phyloP scores from a whole-genome alignment of 2,797 vertebrate genomes.

The Muraenolepis orangiensis region DNA sequence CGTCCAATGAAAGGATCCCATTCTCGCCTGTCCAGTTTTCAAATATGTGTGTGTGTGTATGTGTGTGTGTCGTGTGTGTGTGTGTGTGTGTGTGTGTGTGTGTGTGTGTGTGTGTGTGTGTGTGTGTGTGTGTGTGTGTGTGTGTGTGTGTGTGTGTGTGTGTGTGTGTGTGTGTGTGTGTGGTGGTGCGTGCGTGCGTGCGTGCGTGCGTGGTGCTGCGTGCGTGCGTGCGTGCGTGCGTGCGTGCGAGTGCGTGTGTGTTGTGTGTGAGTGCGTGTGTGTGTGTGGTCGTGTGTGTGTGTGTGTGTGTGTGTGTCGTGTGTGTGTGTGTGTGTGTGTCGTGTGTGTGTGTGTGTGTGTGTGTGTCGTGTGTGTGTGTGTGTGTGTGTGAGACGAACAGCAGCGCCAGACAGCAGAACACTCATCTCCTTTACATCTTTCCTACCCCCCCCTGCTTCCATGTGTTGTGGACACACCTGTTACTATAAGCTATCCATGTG shows the following conservation, averaged over 20 bases:
- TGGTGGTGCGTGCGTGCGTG: no score
- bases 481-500: constrained; percentile 33
- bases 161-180: background rate
- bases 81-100: background rate
- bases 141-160: background rate
- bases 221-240: no score
- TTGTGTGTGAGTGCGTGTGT: no score
- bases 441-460: constrained; percentile 8
- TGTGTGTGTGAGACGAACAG: constrained; percentile 1
- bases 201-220: background rate
- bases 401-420: background rate
- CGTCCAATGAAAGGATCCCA: constrained; percentile 38
- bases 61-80: background rate
- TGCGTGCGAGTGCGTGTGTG: no score
- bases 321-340: no score
- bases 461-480: constrained; percentile 51
- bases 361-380: constrained; percentile 25
- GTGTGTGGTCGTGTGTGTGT: no score
- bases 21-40: constrained; percentile 25
- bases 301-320: no score
- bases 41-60: constrained; percentile 23
- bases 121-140: background rate
- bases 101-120: background rate
- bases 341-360: no score
- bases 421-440: background rate